phyloP scores from a whole-genome alignment of 1,140 invertebrate species.

The Trissolcus basalis region DNA sequence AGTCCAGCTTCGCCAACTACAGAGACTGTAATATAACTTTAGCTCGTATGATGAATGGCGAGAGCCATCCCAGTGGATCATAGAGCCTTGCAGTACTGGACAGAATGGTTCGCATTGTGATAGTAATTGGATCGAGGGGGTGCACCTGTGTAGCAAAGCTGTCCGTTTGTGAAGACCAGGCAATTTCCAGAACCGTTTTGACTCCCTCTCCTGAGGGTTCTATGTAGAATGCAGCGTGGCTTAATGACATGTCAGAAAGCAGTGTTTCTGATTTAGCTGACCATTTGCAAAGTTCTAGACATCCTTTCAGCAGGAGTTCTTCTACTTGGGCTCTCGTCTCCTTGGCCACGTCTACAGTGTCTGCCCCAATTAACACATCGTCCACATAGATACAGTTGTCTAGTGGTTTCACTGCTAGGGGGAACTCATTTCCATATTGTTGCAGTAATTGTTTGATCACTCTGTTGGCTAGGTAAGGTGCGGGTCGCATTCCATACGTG shows the following conservation, averaged over 20 bases:
- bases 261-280: not conserved
- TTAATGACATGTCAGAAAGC: not conserved
- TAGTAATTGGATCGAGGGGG: not conserved
- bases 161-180: not conserved
- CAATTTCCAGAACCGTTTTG: not conserved
- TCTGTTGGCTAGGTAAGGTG: not conserved
- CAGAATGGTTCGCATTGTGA: not conserved
- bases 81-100: not conserved
- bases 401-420: not conserved
- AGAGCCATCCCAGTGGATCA: not conserved
- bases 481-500: not conserved
- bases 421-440: not conserved
- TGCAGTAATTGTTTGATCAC: not conserved
- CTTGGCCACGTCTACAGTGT: not conserved
- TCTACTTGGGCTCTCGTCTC: not conserved
- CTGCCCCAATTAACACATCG: constrained; percentile 1
- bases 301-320: not conserved
- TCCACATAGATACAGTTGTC: constrained; percentile 2
- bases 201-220: not conserved
- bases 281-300: not conserved
- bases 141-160: not conserved
- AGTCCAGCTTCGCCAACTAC: not conserved
- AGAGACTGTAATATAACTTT: not conserved
- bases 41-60: not conserved
- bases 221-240: not conserved